phyloP scores from a whole-genome alignment of 2,113 vertebrate species.

The Brevimyrus niger region DNA sequence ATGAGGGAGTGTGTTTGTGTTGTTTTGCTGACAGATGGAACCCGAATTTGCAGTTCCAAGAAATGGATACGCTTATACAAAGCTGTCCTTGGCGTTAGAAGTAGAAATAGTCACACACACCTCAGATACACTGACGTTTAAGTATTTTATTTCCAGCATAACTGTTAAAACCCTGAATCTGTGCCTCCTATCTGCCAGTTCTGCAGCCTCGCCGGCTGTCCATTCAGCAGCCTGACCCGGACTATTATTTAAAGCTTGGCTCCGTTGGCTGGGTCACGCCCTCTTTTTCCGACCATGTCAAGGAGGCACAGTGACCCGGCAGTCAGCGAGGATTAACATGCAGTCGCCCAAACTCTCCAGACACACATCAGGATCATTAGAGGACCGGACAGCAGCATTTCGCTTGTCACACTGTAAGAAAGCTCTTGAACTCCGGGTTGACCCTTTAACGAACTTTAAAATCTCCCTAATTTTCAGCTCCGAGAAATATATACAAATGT shows the following conservation, averaged over 20 bases:
- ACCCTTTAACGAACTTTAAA: slow-evolving; percentile 26
- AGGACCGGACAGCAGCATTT: neutral
- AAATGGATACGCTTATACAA: neutral
- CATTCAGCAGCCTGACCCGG: neutral
- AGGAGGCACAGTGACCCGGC: neutral
- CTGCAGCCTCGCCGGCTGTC: neutral
- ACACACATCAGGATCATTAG: neutral
- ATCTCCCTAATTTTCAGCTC: slow-evolving; percentile 23
- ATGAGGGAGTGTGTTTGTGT: neutral
- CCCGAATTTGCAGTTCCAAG: neutral
- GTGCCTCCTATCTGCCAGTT: neutral
- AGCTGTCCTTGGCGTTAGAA: neutral
- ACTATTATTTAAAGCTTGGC: neutral
- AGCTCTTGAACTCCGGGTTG: slow-evolving; percentile 21
- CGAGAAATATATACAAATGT: slow-evolving; percentile 25
- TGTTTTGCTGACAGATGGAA: neutral
- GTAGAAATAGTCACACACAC: neutral
- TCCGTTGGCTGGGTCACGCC: neutral
- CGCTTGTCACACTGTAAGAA: neutral
- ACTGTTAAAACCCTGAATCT: neutral
- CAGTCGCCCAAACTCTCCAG: neutral
- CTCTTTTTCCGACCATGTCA: neutral
- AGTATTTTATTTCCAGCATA: neutral
- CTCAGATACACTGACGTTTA: neutral
- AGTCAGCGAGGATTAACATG: neutral